These are phyloP conservation scores for Anser cygnoides DNA, from an alignment of 2,113 vertebrate species.

Conservation along the genomic window DNA sequence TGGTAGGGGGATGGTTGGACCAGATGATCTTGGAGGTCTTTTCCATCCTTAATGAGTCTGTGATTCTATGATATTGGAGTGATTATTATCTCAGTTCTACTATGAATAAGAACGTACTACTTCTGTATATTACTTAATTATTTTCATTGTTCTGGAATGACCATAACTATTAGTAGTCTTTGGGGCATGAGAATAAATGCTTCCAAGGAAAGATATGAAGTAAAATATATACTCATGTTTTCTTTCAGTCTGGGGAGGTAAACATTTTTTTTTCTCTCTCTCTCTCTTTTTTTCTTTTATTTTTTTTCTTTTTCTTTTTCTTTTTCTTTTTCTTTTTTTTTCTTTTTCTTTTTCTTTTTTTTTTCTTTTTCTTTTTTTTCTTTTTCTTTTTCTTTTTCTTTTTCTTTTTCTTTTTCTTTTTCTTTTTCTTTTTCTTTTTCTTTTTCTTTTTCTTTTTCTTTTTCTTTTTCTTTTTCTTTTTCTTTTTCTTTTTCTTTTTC, in stretches of 20 bases:
- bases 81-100: neutral
- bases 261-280: neutral
- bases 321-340: too few relatives aligned
- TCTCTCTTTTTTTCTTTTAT: too few relatives aligned
- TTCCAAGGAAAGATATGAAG: neutral
- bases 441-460: too few relatives aligned
- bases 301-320: too few relatives aligned
- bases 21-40: too few relatives aligned
- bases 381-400: too few relatives aligned
- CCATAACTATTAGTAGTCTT: neutral
- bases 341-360: too few relatives aligned
- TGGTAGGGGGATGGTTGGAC: too few relatives aligned
- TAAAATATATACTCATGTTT: neutral
- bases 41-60: too few relatives aligned
- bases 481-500: neutral
- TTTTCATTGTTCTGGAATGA: neutral
- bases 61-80: neutral
- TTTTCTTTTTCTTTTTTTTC: too few relatives aligned
- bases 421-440: neutral
- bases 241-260: neutral
- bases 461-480: too few relatives aligned
- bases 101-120: slow-evolving; percentile 6
- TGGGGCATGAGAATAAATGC: neutral
- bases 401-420: neutral
- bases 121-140: neutral